phyloP scores from a whole-genome alignment of 1,140 invertebrate genomes.

The Dermatophagoides farinae region DNA sequence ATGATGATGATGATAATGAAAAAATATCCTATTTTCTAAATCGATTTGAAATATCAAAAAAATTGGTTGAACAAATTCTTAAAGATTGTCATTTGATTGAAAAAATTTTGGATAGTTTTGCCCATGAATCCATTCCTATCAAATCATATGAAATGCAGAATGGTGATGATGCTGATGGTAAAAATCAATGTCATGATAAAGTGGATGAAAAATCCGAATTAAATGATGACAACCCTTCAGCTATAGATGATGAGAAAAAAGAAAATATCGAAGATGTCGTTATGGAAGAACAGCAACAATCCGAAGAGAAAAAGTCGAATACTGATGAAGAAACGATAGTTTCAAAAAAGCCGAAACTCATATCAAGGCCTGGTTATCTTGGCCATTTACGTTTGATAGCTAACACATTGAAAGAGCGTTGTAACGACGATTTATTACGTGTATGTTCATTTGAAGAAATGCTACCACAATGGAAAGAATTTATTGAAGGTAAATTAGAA shows the following conservation, averaged over 20 bases:
- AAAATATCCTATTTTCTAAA: background rate
- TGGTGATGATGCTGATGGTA: background rate
- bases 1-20: background rate
- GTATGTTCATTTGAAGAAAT: slow-evolving; percentile 31
- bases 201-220: background rate
- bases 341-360: background rate
- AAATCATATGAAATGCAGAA: background rate
- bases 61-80: slow-evolving; percentile 35
- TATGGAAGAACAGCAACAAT: slow-evolving; percentile 29
- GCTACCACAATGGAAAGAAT: slow-evolving; percentile 36
- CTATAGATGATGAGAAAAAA: background rate
- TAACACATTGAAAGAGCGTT: slow-evolving; percentile 32
- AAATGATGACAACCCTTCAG: background rate
- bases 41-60: background rate
- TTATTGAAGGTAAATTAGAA: slow-evolving; percentile 33
- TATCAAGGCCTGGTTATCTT: slow-evolving; percentile 42
- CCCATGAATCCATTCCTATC: slow-evolving; percentile 22
- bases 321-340: background rate
- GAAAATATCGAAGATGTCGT: slow-evolving; percentile 23
- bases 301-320: background rate
- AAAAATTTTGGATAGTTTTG: slow-evolving; percentile 42
- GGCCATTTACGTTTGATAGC: slow-evolving; percentile 51
- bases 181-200: background rate
- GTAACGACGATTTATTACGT: background rate
- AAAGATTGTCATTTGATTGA: slow-evolving; percentile 40